phyloP scores from a whole-genome alignment of 2,797 vertebrate genomes.

The Chiloscyllium punctatum region DNA sequence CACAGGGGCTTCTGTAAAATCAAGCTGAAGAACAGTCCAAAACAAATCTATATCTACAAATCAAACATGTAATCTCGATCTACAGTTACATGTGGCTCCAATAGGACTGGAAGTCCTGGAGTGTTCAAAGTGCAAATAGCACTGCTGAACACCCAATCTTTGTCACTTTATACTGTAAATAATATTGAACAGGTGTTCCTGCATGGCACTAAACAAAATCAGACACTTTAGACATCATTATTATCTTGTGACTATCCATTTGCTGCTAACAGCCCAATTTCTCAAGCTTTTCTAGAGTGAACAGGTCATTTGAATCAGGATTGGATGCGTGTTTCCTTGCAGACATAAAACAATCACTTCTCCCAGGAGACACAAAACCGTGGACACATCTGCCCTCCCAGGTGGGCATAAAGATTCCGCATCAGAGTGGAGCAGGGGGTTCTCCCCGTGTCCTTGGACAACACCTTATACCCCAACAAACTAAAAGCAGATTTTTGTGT shows the following conservation, averaged over 20 bases:
- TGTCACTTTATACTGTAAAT: constrained; percentile 44
- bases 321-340: not conserved
- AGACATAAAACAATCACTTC: not conserved
- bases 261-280: not conserved
- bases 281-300: not conserved
- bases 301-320: not conserved
- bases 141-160: constrained; percentile 37
- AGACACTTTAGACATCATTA: not conserved
- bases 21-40: not conserved
- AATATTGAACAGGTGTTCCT: constrained; percentile 54
- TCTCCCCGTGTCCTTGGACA: not conserved
- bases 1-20: not conserved
- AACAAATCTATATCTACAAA: not conserved
- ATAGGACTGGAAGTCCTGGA: not conserved
- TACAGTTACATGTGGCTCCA: constrained; percentile 4
- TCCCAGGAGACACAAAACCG: not conserved
- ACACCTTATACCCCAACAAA: too few relatives aligned
- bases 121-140: not conserved
- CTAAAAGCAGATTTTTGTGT: not conserved
- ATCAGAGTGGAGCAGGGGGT: not conserved
- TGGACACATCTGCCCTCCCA: not conserved
- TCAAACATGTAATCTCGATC: not conserved
- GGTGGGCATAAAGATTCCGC: not conserved
- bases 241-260: not conserved
- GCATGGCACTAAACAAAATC: constrained; percentile 11